Percentiles rank a stretch among this genome's conserved stretches.
These are phyloP conservation scores for Caiman crocodilus DNA, from an alignment of 2,797 vertebrate species.

Conservation along the genomic window DNA sequence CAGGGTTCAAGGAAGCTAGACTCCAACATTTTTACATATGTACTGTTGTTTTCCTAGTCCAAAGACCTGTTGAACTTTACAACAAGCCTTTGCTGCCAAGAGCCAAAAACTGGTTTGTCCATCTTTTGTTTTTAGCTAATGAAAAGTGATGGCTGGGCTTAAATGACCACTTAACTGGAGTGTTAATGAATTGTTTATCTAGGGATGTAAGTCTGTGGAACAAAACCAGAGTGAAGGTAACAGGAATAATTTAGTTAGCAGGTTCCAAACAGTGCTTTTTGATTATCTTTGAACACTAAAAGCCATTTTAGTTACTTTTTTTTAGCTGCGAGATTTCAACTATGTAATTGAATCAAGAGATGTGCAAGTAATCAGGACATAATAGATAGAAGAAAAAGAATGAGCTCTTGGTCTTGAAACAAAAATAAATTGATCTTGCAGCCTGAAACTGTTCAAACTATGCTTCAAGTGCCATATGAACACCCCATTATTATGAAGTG, in stretches of 20 bases:
- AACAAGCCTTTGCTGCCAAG: constrained; percentile 9
- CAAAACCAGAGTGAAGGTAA: not conserved
- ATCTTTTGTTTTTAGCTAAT: constrained; percentile 23
- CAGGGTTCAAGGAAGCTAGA: constrained; percentile 41
- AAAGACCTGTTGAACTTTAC: constrained; percentile 26
- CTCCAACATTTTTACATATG: constrained; percentile 58
- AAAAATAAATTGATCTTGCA: not conserved
- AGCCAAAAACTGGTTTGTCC: not conserved
- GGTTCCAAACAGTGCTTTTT: not conserved
- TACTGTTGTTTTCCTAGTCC: not conserved
- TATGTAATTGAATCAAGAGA: not conserved
- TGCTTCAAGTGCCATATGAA: not conserved
- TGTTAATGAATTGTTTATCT: constrained; percentile 21
- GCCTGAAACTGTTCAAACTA: not conserved
- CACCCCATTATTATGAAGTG: not conserved
- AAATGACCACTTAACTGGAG: not conserved
- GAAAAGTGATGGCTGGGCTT: constrained; percentile 18
- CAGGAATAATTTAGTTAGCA: not conserved
- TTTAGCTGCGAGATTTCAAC: not conserved
- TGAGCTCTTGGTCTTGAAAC: not conserved
- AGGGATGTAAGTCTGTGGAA: constrained; percentile 2
- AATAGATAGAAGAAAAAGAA: not conserved
- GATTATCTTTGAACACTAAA: not conserved
- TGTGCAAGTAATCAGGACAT: not conserved
- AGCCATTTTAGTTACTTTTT: not conserved